Percentiles rank a stretch among this genome's conserved stretches.
Conservation (phyloP, 2,888 invertebrate genomes). For the Ypsolopha sequella region DNA sequence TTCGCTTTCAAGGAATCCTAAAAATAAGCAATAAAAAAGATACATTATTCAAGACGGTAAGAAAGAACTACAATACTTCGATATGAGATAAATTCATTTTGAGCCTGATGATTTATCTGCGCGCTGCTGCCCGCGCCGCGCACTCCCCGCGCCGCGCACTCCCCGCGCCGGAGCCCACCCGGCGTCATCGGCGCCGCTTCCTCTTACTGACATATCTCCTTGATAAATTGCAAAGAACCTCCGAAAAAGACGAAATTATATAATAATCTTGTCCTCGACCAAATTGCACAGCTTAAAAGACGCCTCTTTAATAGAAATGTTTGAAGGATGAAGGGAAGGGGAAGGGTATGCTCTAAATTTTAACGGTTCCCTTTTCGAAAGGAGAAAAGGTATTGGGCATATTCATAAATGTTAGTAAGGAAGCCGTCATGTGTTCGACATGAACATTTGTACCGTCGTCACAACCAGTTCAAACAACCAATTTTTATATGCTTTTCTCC, state of each 20-base stretch:
- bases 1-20: not conserved
- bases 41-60: constrained; percentile 14
- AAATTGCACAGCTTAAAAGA: not conserved
- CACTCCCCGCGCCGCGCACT: constrained; percentile 6
- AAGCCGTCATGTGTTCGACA: not conserved
- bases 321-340: not conserved
- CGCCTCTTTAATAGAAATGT: not conserved
- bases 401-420: not conserved
- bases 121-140: not conserved
- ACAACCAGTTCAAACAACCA: too few species aligned
- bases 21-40: not conserved
- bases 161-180: constrained; percentile 30
- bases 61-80: constrained; percentile 31
- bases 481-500: too few species aligned
- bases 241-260: constrained; percentile 35
- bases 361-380: not conserved
- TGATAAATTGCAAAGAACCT: constrained; percentile 55
- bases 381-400: not conserved
- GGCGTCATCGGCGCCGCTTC: constrained; percentile 42
- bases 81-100: constrained; percentile 46
- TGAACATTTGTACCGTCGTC: constrained; percentile 10
- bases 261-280: constrained; percentile 16
- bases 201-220: constrained; percentile 38
- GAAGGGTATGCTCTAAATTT: not conserved
- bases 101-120: constrained; percentile 50